These are phyloP conservation scores for Machaerirhynchus nigripectus DNA, from an alignment of 2,113 vertebrate species.

Conservation along the genomic window DNA sequence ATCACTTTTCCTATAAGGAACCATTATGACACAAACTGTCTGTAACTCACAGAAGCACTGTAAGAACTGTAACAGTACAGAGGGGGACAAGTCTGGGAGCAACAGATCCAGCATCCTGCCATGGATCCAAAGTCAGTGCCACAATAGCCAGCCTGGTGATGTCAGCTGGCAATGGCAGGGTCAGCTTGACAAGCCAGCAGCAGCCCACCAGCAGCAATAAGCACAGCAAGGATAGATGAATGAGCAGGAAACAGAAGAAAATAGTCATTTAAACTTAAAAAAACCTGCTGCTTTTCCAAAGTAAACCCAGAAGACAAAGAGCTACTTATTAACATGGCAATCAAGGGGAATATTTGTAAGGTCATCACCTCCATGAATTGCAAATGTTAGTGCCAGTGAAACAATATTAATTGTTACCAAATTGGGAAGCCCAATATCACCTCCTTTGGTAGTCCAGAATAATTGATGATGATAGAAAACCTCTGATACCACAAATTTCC, in stretches of 20 bases:
- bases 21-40: background rate
- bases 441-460: background rate
- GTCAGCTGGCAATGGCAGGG: background rate
- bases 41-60: background rate
- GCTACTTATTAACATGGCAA: background rate
- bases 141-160: background rate
- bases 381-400: background rate
- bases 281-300: background rate
- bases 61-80: background rate
- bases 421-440: background rate
- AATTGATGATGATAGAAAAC: background rate
- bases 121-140: background rate
- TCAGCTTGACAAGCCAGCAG: background rate
- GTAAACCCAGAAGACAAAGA: background rate
- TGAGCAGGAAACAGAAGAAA: background rate
- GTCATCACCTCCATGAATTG: background rate
- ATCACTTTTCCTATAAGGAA: background rate
- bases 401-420: background rate
- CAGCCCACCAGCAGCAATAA: background rate
- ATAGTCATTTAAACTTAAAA: background rate
- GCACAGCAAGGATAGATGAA: background rate
- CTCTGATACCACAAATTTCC: background rate
- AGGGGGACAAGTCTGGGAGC: background rate
- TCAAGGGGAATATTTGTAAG: background rate
- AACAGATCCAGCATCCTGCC: background rate